These are phyloP conservation scores for Andrena hattorfiana DNA, from an alignment of 2,888 invertebrate genomes.

Conservation along the genomic window DNA sequence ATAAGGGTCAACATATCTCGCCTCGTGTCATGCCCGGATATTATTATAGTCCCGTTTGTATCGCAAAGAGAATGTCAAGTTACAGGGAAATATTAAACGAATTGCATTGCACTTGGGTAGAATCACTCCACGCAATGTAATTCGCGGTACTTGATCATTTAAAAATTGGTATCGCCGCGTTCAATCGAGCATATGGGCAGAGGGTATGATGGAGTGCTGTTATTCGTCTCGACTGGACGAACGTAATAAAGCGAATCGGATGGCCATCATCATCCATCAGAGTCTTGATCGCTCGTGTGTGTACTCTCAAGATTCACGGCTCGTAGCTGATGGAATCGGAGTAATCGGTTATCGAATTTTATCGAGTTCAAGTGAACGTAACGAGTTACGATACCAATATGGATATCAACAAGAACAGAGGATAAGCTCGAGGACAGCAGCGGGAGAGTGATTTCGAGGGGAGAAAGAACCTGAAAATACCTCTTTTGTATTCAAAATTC, in stretches of 20 bases:
- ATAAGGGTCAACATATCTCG: too few species aligned
- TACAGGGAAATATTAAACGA: too few species aligned
- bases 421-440: neutral
- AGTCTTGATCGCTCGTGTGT: constrained; percentile 19
- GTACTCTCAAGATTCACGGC: constrained; percentile 3
- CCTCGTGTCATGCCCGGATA: too few species aligned
- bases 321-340: constrained; percentile 19
- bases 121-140: neutral
- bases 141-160: neutral
- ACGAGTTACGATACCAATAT: neutral
- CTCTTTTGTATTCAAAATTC: constrained; percentile 74
- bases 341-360: constrained; percentile 26
- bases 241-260: constrained; percentile 44
- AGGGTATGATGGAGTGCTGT: neutral
- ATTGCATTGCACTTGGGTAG: too few species aligned
- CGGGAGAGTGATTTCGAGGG: neutral
- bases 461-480: neutral
- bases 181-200: neutral
- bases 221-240: constrained; percentile 7
- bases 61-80: too few species aligned
- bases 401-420: neutral
- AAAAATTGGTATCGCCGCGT: neutral
- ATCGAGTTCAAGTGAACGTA: neutral
- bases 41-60: too few species aligned
- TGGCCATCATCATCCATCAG: constrained; percentile 41